Percentiles rank a stretch among this genome's conserved stretches.
phyloP scores from a whole-genome alignment of 2,113 vertebrate species.

The Dicaeum eximium region DNA sequence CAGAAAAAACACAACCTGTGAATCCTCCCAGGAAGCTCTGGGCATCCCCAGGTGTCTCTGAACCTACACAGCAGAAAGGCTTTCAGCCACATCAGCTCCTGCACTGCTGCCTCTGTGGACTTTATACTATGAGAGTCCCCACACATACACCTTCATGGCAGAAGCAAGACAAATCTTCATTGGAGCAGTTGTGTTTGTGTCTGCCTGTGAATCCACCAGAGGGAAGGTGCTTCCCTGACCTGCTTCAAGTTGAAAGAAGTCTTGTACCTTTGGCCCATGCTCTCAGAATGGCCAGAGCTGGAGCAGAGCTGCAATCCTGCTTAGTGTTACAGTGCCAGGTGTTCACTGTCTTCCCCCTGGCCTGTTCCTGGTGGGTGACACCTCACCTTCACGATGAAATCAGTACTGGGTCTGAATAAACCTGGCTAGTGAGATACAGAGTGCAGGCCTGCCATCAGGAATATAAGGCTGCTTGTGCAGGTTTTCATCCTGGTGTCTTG shows the following conservation, averaged over 20 bases:
- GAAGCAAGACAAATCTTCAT: not conserved
- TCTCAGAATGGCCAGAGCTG: not conserved
- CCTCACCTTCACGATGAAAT: not conserved
- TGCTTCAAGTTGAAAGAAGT: not conserved
- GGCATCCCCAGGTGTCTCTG: not conserved
- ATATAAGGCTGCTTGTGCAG: not conserved
- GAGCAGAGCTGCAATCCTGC: not conserved
- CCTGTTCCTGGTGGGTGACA: not conserved
- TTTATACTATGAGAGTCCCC: not conserved
- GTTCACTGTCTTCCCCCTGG: not conserved
- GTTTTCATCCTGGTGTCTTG: not conserved
- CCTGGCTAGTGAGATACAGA: not conserved
- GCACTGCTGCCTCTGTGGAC: not conserved
- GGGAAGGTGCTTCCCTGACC: not conserved
- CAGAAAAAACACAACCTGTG: not conserved
- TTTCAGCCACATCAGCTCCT: not conserved
- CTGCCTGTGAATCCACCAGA: not conserved
- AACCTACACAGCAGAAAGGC: not conserved
- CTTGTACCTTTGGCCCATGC: rapidly evolving
- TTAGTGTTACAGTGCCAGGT: not conserved
- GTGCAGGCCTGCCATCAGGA: not conserved
- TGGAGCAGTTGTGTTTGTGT: not conserved
- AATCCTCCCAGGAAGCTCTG: not conserved
- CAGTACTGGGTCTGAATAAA: not conserved
- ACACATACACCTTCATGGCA: not conserved